Evolutionary conservation across 2,888 invertebrate genomes (phyloP), one percentile per base, ranked within the genome.

Genomic region (Creontiades dilutus): DNA sequence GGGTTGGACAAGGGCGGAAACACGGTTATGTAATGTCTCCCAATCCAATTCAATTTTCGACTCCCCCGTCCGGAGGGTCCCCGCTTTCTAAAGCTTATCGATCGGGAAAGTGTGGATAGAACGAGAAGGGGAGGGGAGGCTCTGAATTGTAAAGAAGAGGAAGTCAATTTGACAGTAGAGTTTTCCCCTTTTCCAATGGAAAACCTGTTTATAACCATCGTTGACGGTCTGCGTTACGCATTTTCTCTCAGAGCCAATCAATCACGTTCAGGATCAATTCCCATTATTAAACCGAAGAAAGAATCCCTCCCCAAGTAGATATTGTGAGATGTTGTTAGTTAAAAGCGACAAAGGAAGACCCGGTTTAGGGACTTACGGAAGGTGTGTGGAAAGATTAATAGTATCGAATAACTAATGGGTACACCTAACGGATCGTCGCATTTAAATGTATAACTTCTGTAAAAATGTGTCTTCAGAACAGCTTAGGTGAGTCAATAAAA

Each of bases 1-100:
- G 57, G 37, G 48, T 23, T 68, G 0, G 23, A 37, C 19, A 86
- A 75, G 86, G 46, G 86, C 75, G 86, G 86, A 86, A 86, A 86
- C 48, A 23, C 75, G 16, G 68, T 86, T 86, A 75, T 75, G 86
- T 75, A 86, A 86, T 76, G 68, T 75, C 75, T 46, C 14, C 75
- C 86, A 75, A 86, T 86, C 75, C 86, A 86, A 86, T 86, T 76
- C 75, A 47, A 75, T 86, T 86, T 68, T 37, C 68, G 68, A 68
- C 68, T 23, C 23, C 9, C 68, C 23, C 68, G 5, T n/a, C 7
- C 16, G 57, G 57, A n/a, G 57, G 57, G 7, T 16, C n/a, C 55
- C 14, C 57, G 57, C n/a, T 57, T 57, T 57, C 57, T n/a, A 57
- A 57, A 57, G 57, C 57, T 57, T 57, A 57, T 57, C 16, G 57